Percentiles rank a stretch among this genome's conserved stretches.
phyloP scores from a whole-genome alignment of 2,797 vertebrate genomes.

The Rhabdophis nuchalis region DNA sequence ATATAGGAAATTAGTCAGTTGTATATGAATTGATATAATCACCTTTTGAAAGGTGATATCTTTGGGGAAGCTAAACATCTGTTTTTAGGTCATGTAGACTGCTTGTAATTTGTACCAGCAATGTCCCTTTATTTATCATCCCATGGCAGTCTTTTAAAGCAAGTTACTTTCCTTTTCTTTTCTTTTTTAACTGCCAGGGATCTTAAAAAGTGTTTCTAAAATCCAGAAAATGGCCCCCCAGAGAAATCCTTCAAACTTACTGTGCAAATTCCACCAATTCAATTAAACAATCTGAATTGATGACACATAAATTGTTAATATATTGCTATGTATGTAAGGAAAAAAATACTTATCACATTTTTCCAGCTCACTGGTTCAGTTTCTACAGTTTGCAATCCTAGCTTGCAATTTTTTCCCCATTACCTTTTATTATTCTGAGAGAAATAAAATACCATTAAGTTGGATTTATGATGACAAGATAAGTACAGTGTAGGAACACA shows the following conservation, averaged over 20 bases:
- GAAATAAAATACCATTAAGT: slow-evolving; percentile 64
- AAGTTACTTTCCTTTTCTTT: background rate
- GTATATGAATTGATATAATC: background rate
- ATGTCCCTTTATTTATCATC: background rate
- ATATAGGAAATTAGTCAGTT: background rate
- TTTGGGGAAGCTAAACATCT: background rate
- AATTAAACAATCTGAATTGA: slow-evolving; percentile 66
- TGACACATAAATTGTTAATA: slow-evolving; percentile 65
- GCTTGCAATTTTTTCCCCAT: slow-evolving; percentile 61
- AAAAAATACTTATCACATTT: slow-evolving; percentile 62
- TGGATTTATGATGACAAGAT: slow-evolving; percentile 67
- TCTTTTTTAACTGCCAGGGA: background rate
- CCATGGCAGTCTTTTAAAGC: background rate
- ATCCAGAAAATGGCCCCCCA: slow-evolving; percentile 36
- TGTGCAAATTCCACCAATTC: slow-evolving; percentile 57
- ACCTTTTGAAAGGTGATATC: background rate
- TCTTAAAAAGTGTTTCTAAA: slow-evolving; percentile 37
- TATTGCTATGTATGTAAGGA: slow-evolving; percentile 59
- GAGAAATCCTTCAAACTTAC: slow-evolving; percentile 57
- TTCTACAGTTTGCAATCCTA: slow-evolving; percentile 59
- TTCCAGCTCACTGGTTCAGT: slow-evolving; percentile 55
- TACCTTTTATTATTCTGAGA: slow-evolving; percentile 66
- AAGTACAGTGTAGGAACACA: slow-evolving; percentile 37
- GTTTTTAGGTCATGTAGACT: background rate
- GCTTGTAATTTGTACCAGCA: background rate